Evolutionary conservation across 37 sponge, comb jelly and placozoan species (phyloP), one percentile per base, ranked within the genome.

Genomic region (Theonella swinhoei): DNA sequence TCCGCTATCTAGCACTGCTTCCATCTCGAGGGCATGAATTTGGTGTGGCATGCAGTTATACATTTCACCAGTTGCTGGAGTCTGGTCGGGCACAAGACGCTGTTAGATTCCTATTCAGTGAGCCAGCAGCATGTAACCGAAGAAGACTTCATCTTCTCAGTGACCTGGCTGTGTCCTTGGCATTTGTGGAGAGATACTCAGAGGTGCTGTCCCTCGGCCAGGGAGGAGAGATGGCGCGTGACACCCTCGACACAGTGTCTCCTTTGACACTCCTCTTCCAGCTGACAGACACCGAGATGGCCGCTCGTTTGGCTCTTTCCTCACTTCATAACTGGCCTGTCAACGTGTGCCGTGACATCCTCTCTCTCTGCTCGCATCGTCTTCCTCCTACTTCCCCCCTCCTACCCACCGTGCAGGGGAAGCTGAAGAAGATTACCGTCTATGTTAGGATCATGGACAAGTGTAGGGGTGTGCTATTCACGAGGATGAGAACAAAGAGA

Each of bases 321-420:
- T 85, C 87, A 0, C 74, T 93, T 0, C 64, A 74, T 7, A 39
- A 65, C 66, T 89, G 94, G 94, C 74, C 94, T 25, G 87, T 83
- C 0, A 26, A 77, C 8, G 60, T 22, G 1, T 82, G 87, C 42
- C 60, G 83, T 19, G 75, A 89, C 29, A 38, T 93, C 29, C 72
- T 93, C 43, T 68, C 62, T 28, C 79, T 68, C 70, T 88, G 82
- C 42, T 17, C 67, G 11, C 41, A 83, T n/a, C 87, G 80, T 39
- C 70, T 93, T 3, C 82, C 87, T 7, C 66, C 64, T 26, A 7
- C 62, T 34, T 93, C 94, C 17, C 35, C 62, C 34, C 64, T 86
- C 39, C 37, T 37, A 19, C 36, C 75, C 23, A 8, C 76, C 26
- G 37, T 93, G 38, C 41, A 17, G 25, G 34, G 66, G 23, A 61